Evolutionary conservation across 2,113 vertebrate species (phyloP), one percentile per base, ranked within the genome.

Genomic region (Burhinus bistriatus): DNA sequence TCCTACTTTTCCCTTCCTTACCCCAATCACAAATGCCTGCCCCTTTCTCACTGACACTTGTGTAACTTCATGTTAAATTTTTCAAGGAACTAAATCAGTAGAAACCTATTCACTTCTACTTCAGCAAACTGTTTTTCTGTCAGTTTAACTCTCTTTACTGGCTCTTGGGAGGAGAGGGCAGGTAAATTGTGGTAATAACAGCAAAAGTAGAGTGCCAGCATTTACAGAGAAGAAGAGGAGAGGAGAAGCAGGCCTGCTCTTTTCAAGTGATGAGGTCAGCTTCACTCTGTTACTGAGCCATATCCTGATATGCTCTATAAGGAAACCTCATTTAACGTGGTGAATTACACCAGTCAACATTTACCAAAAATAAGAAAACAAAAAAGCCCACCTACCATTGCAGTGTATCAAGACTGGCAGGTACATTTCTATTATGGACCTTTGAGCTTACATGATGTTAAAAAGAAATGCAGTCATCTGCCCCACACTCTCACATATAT

Each of bases 401-500:
- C 58, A 62, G 9, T 2, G 5, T 6, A 44, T 4, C 0, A 5
- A 44, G 26, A 29, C 21, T 11, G 18, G 34, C 34, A 69, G 36
- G 6, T 51, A 17, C 15, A 6, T 30, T 91, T 64, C 47, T 36
- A 1, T 23, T 38, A 49, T 0, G 3, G 44, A 70, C 16, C 36
- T 86, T 19, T 6, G 16, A 77, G 62, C 44, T 66, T 52, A 40
- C 40, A 15, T 30, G 22, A 42, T 34, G 32, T 21, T 45, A 30
- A 25, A 76, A 80, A 77, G 34, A 76, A 93, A 80, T 5, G 3
- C 8, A 58, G 25, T 14, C 6, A 2, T 27, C 3, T 9, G 30
- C 5, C 4, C 19, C 10, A 3, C 10, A 15, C 11, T 14, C 32
- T 17, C 5, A 0, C 14, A 32, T 1, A 6, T 1, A 9, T 40